Percentiles rank a stretch among this genome's conserved stretches.
Conservation (phyloP, 2,797 vertebrate species). For the Thripadectes ignobilis region DNA sequence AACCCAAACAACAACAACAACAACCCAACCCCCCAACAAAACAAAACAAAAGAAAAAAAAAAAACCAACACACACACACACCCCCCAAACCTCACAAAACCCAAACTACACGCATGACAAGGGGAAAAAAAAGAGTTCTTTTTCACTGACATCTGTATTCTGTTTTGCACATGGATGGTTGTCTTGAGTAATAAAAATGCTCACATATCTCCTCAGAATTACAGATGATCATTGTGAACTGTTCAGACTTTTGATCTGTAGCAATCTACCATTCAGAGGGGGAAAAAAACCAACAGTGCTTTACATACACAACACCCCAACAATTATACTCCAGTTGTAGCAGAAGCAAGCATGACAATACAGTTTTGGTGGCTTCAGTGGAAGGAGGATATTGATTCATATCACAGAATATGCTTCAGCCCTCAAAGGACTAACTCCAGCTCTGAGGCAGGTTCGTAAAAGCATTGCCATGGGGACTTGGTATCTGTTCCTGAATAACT, state of each 20-base stretch:
- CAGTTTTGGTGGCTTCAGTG: neutral
- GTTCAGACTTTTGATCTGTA: neutral
- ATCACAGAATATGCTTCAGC: neutral
- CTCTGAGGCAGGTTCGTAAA: neutral
- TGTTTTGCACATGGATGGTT: neutral
- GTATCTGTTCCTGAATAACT: neutral
- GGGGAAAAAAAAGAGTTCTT: neutral
- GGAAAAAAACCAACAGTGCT: neutral
- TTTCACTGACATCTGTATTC: neutral
- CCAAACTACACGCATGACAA: neutral
- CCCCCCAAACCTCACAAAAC: neutral
- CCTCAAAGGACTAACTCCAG: neutral
- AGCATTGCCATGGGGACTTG: neutral
- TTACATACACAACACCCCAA: neutral
- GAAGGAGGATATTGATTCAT: neutral
- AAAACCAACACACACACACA: too few relatives aligned
- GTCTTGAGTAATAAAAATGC: neutral
- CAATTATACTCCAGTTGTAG: neutral
- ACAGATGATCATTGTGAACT: neutral
- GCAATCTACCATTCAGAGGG: fast-evolving
- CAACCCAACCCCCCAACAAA: neutral
- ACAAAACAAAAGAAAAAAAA: too few relatives aligned
- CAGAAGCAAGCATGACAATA: neutral
- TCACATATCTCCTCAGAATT: neutral
- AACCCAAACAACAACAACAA: too few relatives aligned